phyloP scores from a whole-genome alignment of 2,113 vertebrate genomes.

The Rhynchopsitta pachyrhyncha region DNA sequence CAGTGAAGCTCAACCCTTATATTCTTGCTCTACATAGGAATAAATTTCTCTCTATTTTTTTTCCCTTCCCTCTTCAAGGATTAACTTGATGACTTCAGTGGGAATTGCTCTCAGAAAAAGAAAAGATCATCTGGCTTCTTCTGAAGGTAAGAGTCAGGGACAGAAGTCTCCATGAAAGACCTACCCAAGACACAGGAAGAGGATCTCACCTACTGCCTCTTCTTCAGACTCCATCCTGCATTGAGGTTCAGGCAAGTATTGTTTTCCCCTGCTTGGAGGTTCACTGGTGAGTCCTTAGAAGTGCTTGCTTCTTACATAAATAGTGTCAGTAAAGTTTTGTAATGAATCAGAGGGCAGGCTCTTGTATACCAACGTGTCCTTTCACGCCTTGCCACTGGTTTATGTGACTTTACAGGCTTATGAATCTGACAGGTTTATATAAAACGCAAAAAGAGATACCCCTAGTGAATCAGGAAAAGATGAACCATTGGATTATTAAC shows the following conservation, averaged over 20 bases:
- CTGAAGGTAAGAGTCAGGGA: background rate
- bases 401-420: accelerated
- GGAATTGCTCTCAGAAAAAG: background rate
- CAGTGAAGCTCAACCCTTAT: background rate
- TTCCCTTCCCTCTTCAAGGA: background rate
- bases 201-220: background rate
- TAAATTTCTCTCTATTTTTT: background rate
- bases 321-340: background rate
- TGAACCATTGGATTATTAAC: background rate
- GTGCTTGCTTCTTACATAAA: background rate
- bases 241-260: background rate
- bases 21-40: background rate
- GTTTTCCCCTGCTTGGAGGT: background rate
- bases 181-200: background rate
- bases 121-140: background rate
- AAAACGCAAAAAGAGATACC: background rate
- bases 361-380: background rate
- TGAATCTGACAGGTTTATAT: accelerated
- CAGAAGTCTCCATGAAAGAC: background rate
- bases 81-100: background rate
- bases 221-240: background rate
- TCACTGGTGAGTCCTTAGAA: background rate
- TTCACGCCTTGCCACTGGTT: background rate
- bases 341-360: background rate
- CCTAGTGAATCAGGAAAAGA: background rate